These are phyloP conservation scores for Euproctis similis DNA, from an alignment of 2,888 invertebrate species.

Conservation along the genomic window DNA sequence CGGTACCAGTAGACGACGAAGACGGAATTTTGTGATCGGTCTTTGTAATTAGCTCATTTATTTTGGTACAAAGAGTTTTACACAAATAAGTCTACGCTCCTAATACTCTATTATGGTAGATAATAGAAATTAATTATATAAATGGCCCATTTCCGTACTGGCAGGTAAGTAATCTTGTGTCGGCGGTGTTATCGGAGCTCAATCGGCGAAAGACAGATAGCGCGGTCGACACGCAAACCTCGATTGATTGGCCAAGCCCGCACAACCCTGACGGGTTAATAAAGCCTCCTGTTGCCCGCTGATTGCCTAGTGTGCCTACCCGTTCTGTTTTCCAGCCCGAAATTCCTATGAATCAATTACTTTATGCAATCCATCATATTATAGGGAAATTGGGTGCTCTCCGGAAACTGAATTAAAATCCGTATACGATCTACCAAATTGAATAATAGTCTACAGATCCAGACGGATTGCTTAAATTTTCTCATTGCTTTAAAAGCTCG, in stretches of 20 bases:
- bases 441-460: too few relatives aligned
- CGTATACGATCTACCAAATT: slow-evolving; percentile 20
- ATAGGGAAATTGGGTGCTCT: slow-evolving; percentile 23
- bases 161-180: slow-evolving; percentile 63
- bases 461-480: too few relatives aligned
- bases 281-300: slow-evolving; percentile 59
- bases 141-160: slow-evolving; percentile 66
- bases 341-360: slow-evolving; percentile 52
- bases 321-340: slow-evolving; percentile 48
- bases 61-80: slow-evolving; percentile 1
- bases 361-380: slow-evolving; percentile 51
- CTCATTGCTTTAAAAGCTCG: too few relatives aligned
- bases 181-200: slow-evolving; percentile 60
- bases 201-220: slow-evolving; percentile 73
- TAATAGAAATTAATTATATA: slow-evolving; percentile 72
- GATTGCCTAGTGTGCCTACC: slow-evolving; percentile 68
- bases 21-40: slow-evolving; percentile 5
- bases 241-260: slow-evolving; percentile 72
- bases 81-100: slow-evolving; percentile 1
- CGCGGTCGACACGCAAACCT: slow-evolving; percentile 68
- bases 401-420: slow-evolving; percentile 22
- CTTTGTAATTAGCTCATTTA: slow-evolving; percentile 1
- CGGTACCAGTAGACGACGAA: too few relatives aligned
- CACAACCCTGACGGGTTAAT: slow-evolving; percentile 70
- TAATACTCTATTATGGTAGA: slow-evolving; percentile 59